A percentile compares a stretch with the other conserved stretches of the same genome.
phyloP scores from a whole-genome alignment of 2,888 invertebrate species.

The Frankliniella intonsa region DNA sequence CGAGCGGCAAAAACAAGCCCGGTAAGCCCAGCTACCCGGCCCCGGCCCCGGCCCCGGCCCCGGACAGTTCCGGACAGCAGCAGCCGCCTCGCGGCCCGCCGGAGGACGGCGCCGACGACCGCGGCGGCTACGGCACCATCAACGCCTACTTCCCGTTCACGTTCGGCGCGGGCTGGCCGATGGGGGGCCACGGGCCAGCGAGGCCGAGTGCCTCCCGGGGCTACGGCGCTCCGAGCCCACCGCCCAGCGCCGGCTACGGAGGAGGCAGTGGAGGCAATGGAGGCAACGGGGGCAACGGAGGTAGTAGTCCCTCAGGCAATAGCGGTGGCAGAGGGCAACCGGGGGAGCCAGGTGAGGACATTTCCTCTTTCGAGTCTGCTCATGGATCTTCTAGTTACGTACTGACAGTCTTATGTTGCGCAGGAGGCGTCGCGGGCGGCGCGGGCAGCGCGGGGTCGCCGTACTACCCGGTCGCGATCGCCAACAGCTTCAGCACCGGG shows the following conservation, averaged over 20 bases:
- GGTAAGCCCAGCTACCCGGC: not conserved
- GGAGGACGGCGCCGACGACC: conserved; percentile 36
- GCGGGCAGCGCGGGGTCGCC: conserved; percentile 32
- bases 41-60: not conserved
- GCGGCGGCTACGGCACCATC: conserved; percentile 47
- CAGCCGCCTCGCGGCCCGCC: not conserved
- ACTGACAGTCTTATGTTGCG: not conserved
- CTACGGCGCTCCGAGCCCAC: conserved; percentile 5
- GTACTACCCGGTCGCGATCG: conserved; percentile 41
- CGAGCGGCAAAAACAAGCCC: not conserved
- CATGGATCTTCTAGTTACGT: too few relatives aligned
- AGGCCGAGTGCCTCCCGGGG: conserved; percentile 26
- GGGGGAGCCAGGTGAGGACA: not conserved
- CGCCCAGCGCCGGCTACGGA: not conserved
- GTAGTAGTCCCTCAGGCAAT: not conserved
- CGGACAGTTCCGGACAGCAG: not conserved
- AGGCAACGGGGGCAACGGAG: not conserved
- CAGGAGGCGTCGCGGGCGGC: not conserved
- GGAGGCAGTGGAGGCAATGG: not conserved
- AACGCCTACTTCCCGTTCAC: conserved; percentile 66
- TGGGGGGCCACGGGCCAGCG: not conserved
- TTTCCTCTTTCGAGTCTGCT: not conserved
- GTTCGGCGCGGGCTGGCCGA: conserved; percentile 48
- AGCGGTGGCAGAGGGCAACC: not conserved
- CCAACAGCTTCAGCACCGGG: conserved; percentile 37